Percentiles rank a stretch among this genome's conserved stretches.
These are phyloP conservation scores for Scolanthus callimorphus DNA, from an alignment of 92 coral and sea anemone species.

Conservation along the genomic window DNA sequence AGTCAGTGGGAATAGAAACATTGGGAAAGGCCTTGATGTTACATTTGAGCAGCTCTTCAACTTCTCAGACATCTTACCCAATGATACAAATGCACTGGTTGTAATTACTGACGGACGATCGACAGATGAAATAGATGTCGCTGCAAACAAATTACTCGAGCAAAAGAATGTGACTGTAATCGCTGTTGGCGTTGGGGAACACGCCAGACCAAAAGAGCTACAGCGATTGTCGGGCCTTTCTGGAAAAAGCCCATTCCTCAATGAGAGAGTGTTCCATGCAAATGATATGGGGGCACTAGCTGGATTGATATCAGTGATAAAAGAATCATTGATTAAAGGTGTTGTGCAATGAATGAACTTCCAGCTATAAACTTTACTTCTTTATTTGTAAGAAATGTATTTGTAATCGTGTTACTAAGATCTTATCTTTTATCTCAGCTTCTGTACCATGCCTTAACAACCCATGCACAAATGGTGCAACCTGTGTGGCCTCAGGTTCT, in stretches of 20 bases:
- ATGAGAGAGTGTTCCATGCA: not conserved
- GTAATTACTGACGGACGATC: constrained; percentile 12
- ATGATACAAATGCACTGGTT: constrained; percentile 11
- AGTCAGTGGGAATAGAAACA: not conserved
- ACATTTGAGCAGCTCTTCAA: not conserved
- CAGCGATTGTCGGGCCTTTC: not conserved
- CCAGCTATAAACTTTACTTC: too few species aligned
- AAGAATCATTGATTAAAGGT: not conserved
- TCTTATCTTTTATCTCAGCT: too few species aligned
- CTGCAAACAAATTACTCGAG: constrained; percentile 2
- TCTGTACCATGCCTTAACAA: not conserved
- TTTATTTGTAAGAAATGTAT: too few species aligned
- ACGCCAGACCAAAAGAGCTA: not conserved
- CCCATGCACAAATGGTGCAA: not conserved
- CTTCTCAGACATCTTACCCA: constrained; percentile 14
- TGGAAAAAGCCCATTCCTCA: not conserved
- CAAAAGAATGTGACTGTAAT: constrained; percentile 22
- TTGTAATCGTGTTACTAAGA: too few species aligned
- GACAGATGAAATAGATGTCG: constrained; percentile 11
- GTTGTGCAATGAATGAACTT: too few species aligned
- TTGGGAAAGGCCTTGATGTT: not conserved
- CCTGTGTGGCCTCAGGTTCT: not conserved
- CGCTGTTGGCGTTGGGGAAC: constrained; percentile 4
- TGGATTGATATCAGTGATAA: not conserved
- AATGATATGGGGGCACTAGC: not conserved